Evolutionary conservation across 2,113 vertebrate species (phyloP).

Genomic region (Dasyornis broadbenti): DNA sequence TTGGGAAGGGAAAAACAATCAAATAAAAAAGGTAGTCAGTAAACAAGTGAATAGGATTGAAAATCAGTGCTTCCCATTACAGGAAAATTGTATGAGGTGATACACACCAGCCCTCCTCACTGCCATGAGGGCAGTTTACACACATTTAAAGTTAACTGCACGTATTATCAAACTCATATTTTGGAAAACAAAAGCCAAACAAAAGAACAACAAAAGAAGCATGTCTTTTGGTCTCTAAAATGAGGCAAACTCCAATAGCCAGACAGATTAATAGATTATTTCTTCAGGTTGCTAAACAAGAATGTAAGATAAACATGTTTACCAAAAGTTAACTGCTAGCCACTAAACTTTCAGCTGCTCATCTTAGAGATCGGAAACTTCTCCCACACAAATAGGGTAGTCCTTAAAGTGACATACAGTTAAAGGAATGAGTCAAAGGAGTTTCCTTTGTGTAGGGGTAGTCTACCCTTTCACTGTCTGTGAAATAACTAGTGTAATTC

Average conservation of each 20-base stretch:
- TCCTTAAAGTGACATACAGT: background rate
- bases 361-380: slow-evolving; percentile 59
- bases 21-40: background rate
- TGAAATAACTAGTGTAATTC: background rate
- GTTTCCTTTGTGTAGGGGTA: slow-evolving; percentile 22
- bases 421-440: slow-evolving; percentile 55
- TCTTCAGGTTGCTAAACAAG: background rate
- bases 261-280: background rate
- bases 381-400: slow-evolving; percentile 64
- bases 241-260: background rate
- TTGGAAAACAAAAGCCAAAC: background rate
- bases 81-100: background rate
- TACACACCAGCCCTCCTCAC: background rate
- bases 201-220: background rate
- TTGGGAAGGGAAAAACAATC: background rate
- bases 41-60: background rate
- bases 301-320: background rate
- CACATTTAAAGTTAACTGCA: background rate
- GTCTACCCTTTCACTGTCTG: background rate
- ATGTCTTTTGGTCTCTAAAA: background rate
- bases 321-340: background rate
- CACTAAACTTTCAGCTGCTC: background rate
- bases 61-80: background rate
- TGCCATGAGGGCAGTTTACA: too few relatives aligned
- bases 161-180: background rate